phyloP scores from a whole-genome alignment of 2,888 invertebrate species.

The Cetonia aurata region DNA sequence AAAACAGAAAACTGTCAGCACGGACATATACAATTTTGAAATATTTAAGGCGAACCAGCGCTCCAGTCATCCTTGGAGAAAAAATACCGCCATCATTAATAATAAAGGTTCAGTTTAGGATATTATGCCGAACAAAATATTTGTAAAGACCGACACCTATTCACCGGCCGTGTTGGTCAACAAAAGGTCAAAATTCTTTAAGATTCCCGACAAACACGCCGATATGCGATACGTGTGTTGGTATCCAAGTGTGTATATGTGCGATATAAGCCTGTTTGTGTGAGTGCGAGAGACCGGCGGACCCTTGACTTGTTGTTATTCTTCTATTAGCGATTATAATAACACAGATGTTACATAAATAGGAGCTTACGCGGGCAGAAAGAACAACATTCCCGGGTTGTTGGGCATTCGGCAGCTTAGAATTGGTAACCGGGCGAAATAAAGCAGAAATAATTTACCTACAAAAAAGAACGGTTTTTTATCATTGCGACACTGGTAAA shows the following conservation, averaged over 20 bases:
- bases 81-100: conserved; percentile 41
- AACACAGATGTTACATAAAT: conserved; percentile 47
- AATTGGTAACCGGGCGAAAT: conserved; percentile 17
- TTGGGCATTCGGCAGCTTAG: conserved; percentile 8
- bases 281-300: conserved; percentile 19
- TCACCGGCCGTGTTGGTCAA: conserved; percentile 40
- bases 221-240: conserved; percentile 17
- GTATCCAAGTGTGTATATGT: neutral
- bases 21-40: neutral
- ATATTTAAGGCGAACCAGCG: neutral
- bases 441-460: conserved; percentile 14
- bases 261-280: neutral
- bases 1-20: conserved; percentile 11
- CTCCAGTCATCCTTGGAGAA: conserved; percentile 5
- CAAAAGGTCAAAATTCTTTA: conserved; percentile 44
- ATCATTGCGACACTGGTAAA: conserved; percentile 4
- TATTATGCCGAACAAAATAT: conserved; percentile 44
- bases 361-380: conserved; percentile 30
- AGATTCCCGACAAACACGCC: conserved; percentile 40
- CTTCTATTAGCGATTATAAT: conserved; percentile 48
- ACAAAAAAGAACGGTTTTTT: neutral
- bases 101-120: conserved; percentile 43
- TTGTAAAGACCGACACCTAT: conserved; percentile 47
- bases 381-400: conserved; percentile 34
- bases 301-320: conserved; percentile 46